Evolutionary conservation across 2,797 vertebrate genomes (phyloP), one percentile per base, ranked within the genome.

Genomic region (Telmatherina bonti): DNA sequence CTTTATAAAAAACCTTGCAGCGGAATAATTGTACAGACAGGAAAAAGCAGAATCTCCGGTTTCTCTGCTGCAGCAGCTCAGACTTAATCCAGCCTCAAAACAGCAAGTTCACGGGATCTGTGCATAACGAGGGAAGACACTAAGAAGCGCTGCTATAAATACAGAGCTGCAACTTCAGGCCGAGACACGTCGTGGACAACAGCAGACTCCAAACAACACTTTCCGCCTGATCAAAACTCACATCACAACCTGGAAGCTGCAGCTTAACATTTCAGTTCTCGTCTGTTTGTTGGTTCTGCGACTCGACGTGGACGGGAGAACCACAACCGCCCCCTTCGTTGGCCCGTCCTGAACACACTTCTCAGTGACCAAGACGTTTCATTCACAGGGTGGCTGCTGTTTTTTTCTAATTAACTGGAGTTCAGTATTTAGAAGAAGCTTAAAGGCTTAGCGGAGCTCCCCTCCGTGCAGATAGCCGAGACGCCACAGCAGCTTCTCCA

Each of bases 101-200:
- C 77, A 76, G 81, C 78, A 75, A 58, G 76, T n/a, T 67, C 83
- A 60, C 76, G 35, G 82, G 78, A 86, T 74, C 85, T 82, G 64
- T 59, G 63, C 68, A 76, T 87, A 85, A 90, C 62, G 52, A 81
- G 84, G 11, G 67, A 8, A 72, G 84, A 85, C 88, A 79, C 85
- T 86, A 90, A 92, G 89, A 85, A 71, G 88, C 38, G 56, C 29
- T 41, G 85, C 85, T 92, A 87, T 83, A 91, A 91, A 90, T 89
- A 88, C 70, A 81, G 52, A 69, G 67, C 66, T 47, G 62, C 20
- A 53, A 30, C 77, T 77, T 53, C 18, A 58, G 62, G 51, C 49
- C 65, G 76, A 31, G 62, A 47, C 63, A 70, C 68, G 70, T 62
- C 11, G 38, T n/a, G 26, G 29, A 18, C 9, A 24, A 55, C 52